Conservation (phyloP, 1,140 invertebrate genomes). For the Papilio glaucus region DNA sequence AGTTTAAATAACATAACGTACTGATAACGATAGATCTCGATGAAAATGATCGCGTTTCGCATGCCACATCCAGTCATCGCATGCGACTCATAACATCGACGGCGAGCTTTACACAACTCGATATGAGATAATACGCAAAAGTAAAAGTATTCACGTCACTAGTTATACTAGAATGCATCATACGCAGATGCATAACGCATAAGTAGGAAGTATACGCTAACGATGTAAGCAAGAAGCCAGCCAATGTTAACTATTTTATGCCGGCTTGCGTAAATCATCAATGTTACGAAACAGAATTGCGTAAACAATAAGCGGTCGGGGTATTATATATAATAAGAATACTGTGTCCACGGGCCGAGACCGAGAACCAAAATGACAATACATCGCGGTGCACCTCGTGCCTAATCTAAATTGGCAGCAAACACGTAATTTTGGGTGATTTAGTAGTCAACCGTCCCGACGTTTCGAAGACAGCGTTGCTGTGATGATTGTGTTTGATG, state of each 20-base stretch:
- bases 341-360: constrained; percentile 64
- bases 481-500: too few relatives aligned
- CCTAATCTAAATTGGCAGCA: constrained; percentile 66
- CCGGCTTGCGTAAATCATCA: constrained; percentile 36
- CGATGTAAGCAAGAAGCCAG: constrained; percentile 39
- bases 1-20: constrained; percentile 30
- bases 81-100: constrained; percentile 5
- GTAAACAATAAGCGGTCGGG: constrained; percentile 54
- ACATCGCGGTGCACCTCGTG: constrained; percentile 56
- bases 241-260: constrained; percentile 38
- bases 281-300: constrained; percentile 61
- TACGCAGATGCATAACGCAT: constrained; percentile 31
- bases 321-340: constrained; percentile 50
- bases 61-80: constrained; percentile 9
- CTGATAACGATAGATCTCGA: constrained; percentile 10
- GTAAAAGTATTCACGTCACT: constrained; percentile 27
- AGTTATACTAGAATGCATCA: constrained; percentile 32
- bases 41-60: background rate
- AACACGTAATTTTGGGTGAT: constrained; percentile 64
- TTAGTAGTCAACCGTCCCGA: constrained; percentile 73
- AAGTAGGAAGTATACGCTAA: constrained; percentile 35
- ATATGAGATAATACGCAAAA: constrained; percentile 34
- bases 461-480: constrained; percentile 51
- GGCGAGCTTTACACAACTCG: constrained; percentile 14
- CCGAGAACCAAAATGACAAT: constrained; percentile 73